These are phyloP conservation scores for Pachycephus smyrnensis DNA, from an alignment of 2,888 invertebrate species.

Conservation along the genomic window DNA sequence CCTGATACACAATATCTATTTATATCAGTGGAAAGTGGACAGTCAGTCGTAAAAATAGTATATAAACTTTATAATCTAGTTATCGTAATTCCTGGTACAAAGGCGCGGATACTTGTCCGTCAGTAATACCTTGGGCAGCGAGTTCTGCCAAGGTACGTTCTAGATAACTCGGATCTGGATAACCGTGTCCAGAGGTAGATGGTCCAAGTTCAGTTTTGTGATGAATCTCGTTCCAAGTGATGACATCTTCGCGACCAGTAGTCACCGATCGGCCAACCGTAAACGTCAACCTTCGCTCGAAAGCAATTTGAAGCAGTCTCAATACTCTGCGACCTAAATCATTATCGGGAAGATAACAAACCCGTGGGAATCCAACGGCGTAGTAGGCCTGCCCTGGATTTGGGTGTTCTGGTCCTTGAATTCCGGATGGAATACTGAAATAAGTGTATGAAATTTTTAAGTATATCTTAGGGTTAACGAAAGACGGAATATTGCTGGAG, in stretches of 20 bases:
- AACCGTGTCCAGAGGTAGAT: conserved; percentile 72
- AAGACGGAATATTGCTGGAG: not conserved
- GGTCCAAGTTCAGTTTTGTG: conserved; percentile 83
- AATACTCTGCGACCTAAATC: conserved; percentile 83
- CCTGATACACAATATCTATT: not conserved
- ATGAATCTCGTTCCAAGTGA: conserved; percentile 92
- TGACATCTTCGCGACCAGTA: conserved; percentile 90
- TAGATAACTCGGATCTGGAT: conserved; percentile 83
- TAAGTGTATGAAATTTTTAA: not conserved
- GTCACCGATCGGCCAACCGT: conserved; percentile 89
- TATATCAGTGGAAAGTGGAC: not conserved
- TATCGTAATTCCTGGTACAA: conserved; percentile 62
- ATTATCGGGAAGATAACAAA: conserved; percentile 87
- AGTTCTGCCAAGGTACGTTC: conserved; percentile 74
- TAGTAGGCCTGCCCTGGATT: conserved; percentile 87
- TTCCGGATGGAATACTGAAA: conserved; percentile 85
- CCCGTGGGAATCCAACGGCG: conserved; percentile 87
- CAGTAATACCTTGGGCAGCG: conserved; percentile 71
- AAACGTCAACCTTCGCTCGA: conserved; percentile 86
- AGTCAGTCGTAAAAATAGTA: not conserved
- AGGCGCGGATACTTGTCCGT: conserved; percentile 51
- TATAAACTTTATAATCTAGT: conserved; percentile 13
- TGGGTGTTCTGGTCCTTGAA: conserved; percentile 84
- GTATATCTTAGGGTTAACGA: not conserved
- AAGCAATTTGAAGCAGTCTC: conserved; percentile 81